These are phyloP conservation scores for Sebastolobus altivelis DNA, from an alignment of 2,797 vertebrate species.

Conservation along the genomic window DNA sequence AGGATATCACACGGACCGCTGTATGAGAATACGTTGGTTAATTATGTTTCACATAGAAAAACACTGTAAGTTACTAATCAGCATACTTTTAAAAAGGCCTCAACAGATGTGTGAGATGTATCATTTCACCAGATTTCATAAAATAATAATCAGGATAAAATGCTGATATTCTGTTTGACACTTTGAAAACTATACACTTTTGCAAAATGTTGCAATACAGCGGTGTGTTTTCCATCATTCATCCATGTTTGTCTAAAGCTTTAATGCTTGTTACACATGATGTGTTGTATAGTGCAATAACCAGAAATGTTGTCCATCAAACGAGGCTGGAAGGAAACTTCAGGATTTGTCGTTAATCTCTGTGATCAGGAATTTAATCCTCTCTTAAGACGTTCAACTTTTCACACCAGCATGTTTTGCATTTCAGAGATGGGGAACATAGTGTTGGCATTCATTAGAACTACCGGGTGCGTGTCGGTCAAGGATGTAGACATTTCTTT, in stretches of 20 bases:
- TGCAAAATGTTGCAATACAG: not conserved
- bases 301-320: slow-evolving; percentile 17
- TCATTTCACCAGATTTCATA: not conserved
- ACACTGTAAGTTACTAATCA: not conserved
- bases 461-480: not conserved
- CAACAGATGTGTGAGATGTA: not conserved
- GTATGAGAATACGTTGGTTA: not conserved
- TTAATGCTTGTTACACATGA: not conserved
- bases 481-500: not conserved
- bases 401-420: slow-evolving; percentile 19
- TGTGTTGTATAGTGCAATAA: slow-evolving; percentile 10
- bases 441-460: slow-evolving; percentile 13
- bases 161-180: not conserved
- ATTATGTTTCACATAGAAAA: not conserved
- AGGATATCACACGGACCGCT: no score
- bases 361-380: slow-evolving; percentile 31
- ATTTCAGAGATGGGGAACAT: slow-evolving; percentile 20
- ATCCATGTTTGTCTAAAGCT: not conserved
- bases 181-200: not conserved
- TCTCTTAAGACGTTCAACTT: slow-evolving; percentile 25
- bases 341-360: slow-evolving; percentile 38
- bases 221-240: not conserved
- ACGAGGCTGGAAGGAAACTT: slow-evolving; percentile 17
- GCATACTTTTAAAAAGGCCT: not conserved
- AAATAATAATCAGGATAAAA: not conserved